Evolutionary conservation across 2,888 invertebrate genomes (phyloP), one percentile per base, ranked within the genome.

Genomic region (Yponomeuta evonymella): DNA sequence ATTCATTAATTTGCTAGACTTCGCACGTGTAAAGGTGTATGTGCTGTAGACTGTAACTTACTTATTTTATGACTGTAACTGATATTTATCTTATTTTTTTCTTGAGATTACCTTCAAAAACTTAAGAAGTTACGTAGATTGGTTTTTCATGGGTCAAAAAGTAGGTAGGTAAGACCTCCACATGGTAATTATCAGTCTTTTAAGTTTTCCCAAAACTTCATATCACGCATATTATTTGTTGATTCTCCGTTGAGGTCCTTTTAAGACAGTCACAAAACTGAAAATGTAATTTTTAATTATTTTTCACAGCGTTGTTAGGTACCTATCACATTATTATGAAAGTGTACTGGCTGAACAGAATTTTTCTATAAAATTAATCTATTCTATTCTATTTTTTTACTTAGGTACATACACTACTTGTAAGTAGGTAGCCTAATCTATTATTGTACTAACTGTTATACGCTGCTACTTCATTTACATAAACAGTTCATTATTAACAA

Each of bases 391-490:
- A 33, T 2, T 33, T 33, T 33, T 43, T 43, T 43, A 43, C 9
- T 43, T 43, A n/a, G n/a, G n/a, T n/a, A 8, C 51, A 4, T 51
- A 12, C 10, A 51, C 51, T 58, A 58, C 51, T 58, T 15, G 6
- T 43, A 23, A 23, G 4, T 4, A 4, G 0, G 51, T 58, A 5
- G 12, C 12, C 70, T 71, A 69, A 51, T 65, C 79, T 83, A 82
- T 83, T 84, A 85, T 85, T 83, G 81, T 83, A 81, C 85, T 84
- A 83, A 77, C 82, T 79, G 77, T 58, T 62, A 76, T 77, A 77
- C 75, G 76, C 75, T 73, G 75, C 75, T 76, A 75, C 76, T 74
- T 74, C 73, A 74, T 75, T 72, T 76, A 69, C 63, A 23, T 23
- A 58, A 58, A 58, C 51, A 58, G 51, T 68, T 75, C 74, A 73